Base-by-base conservation (phyloP, 2,797 vertebrate genomes). In the Cyprinodon diabolis region DNA sequence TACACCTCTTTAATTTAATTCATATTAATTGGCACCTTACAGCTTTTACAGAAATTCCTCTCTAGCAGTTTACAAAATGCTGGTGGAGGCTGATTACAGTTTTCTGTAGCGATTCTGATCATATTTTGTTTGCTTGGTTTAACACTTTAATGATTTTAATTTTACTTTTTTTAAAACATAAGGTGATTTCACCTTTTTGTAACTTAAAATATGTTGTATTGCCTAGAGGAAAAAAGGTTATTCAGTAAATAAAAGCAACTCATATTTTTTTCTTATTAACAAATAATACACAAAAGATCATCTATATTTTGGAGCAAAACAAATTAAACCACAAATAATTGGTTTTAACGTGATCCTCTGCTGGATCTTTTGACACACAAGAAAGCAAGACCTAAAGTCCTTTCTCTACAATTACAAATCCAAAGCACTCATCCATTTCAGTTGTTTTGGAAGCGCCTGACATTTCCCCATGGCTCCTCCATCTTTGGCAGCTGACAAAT, bases 401-500 rank as follows among this genome's bases (percentile, higher is more conserved):
- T 70, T 68, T 72, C 48, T 75, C 56, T 82, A 67, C 75, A 77
- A 80, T 83, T 77, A 73, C 62, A 57, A 72, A 79, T 69, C 66
- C 25, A 67, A 78, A 75, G 68, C 23, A 12, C 70, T 82, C 77
- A 78, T 81, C 78, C 73, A 65, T 77, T 86, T 79, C 71, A 77
- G 69, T 73, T 84, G 73, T 79, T 74, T 56, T 72, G 85, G 45
- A 78, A 78, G 62, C 72, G 81, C 52, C 70, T 19, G 78, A 68
- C 60, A 49, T 49, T 43, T 74, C 66, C 60, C 72, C 65, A n/a
- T 40, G 60, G 74, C 66, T 56, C 71, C 66, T 73, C 63, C 9
- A 52, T 71, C 52, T 57, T 55, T 75, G 74, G 76, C 80, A 84
- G 79, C 68, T 77, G 77, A 82, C 76, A 86, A 75, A 83, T 83